A percentile compares a stretch with the other conserved stretches of the same genome.
Evolutionary conservation across 1,140 invertebrate species (phyloP).

Genomic region (Sitobion miscanthi): DNA sequence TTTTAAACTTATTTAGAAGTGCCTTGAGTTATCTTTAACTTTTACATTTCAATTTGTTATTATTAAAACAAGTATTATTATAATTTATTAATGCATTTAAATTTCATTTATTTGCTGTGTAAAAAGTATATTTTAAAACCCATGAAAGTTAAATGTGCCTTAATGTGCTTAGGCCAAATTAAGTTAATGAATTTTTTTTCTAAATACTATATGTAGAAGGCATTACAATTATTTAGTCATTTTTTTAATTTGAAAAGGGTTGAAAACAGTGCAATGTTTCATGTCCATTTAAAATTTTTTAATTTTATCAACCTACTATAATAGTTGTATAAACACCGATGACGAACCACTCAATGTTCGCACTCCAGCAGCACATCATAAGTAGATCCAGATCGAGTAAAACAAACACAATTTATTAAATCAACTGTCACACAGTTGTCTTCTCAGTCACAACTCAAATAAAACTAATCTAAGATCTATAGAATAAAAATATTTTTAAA

Average conservation of each 20-base stretch:
- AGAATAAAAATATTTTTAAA: not conserved
- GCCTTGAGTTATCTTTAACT: conserved; percentile 51
- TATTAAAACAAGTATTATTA: conserved; percentile 1
- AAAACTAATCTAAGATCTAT: not conserved
- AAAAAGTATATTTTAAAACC: conserved; percentile 13
- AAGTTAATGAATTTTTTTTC: not conserved
- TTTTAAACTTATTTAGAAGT: conserved; percentile 38
- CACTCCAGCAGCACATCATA: not conserved
- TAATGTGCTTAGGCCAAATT: conserved; percentile 52
- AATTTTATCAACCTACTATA: not conserved
- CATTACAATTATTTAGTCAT: not conserved
- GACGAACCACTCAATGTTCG: not conserved
- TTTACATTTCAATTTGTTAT: not conserved
- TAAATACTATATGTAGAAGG: not conserved
- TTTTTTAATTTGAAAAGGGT: conserved; percentile 3
- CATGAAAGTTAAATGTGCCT: conserved; percentile 43
- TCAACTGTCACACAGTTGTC: not conserved
- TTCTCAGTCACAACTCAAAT: not conserved
- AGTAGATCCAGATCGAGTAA: not conserved
- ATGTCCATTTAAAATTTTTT: not conserved
- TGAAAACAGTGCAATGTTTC: not conserved
- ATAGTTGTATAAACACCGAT: not conserved
- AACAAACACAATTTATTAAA: not conserved
- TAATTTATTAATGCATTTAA: conserved; percentile 37
- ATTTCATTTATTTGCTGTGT: conserved; percentile 24